Evolutionary conservation across 2,797 vertebrate genomes (phyloP), one percentile per base, ranked within the genome.

Genomic region (Sebastes kiyomatsui): DNA sequence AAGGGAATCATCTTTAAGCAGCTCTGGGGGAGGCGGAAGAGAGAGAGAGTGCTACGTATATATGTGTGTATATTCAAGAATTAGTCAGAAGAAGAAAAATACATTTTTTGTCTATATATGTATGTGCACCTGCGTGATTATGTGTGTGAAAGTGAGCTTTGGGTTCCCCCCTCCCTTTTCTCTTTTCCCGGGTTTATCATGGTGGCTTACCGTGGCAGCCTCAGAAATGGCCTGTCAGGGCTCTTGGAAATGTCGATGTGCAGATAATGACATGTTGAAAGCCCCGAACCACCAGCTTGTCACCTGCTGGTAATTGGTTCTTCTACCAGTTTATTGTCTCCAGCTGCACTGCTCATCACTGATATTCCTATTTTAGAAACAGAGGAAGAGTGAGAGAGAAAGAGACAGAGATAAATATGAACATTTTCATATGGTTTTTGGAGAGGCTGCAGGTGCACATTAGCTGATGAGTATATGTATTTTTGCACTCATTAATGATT

Each of bases 231-330:
- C 91, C 94, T 95, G 95, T 95, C 95, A 95, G 87, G 90, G 77
- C 90, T 90, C 94, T 95, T 93, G 93, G 94, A 95, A 95, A 96
- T 95, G 95, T 96, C 96, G 97, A 97, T 97, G 96, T 95, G 94
- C 96, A 97, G 97, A 97, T 98, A 97, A 98, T 97, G 97, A 97
- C 97, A 97, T 94, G 95, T 95, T 97, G 97, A 97, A 97, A 96
- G 94, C 92, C 94, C 95, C 92, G 94, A 96, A 97, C 96, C 96
- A 93, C 94, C 93, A 91, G 94, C 95, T 94, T 94, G 94, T 96
- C 97, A 96, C 95, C 96, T 96, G 94, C 96, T 96, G 95, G 95
- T 97, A 98, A 97, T 97, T 97, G 97, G 95, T 96, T 96, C 95
- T 95, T 96, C 95, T 95, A 96, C 95, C 95, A 95, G 95, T 97